A percentile compares a stretch with the other conserved stretches of the same genome.
phyloP scores from a whole-genome alignment of 2,797 vertebrate genomes.

The Lepilemur ruficaudatus region DNA sequence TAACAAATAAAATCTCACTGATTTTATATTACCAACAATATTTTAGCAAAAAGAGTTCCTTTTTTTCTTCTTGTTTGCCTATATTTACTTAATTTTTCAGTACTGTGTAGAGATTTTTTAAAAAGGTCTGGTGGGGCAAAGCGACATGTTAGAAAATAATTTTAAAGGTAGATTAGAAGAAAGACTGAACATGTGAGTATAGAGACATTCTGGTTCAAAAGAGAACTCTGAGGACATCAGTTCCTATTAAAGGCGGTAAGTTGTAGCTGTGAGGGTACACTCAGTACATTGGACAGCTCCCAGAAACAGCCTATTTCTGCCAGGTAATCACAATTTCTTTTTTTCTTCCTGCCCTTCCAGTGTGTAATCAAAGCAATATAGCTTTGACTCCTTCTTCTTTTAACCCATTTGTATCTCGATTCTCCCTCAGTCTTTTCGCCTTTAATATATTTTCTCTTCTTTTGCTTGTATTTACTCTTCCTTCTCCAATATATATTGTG shows the following conservation, averaged over 20 bases:
- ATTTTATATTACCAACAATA: background rate
- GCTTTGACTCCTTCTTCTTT: background rate
- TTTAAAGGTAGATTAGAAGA: background rate
- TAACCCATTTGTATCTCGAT: background rate
- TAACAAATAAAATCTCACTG: background rate
- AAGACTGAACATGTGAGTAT: background rate
- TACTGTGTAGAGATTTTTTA: background rate
- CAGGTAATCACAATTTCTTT: constrained; percentile 32
- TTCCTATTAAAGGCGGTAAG: background rate
- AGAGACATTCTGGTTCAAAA: background rate
- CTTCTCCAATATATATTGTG: background rate
- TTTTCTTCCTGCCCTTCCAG: background rate
- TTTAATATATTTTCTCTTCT: background rate
- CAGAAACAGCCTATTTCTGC: background rate
- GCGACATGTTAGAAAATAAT: background rate
- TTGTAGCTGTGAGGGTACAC: background rate
- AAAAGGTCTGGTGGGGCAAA: background rate
- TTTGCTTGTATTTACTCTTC: background rate
- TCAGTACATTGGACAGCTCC: constrained; percentile 85
- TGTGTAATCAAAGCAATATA: background rate
- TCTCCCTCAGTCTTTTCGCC: background rate
- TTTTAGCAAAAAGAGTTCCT: background rate
- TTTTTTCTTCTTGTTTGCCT: background rate
- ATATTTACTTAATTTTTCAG: background rate
- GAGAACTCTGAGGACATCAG: background rate